Evolutionary conservation across 2,113 vertebrate species (phyloP).

Genomic region (Cavia porcellus): DNA sequence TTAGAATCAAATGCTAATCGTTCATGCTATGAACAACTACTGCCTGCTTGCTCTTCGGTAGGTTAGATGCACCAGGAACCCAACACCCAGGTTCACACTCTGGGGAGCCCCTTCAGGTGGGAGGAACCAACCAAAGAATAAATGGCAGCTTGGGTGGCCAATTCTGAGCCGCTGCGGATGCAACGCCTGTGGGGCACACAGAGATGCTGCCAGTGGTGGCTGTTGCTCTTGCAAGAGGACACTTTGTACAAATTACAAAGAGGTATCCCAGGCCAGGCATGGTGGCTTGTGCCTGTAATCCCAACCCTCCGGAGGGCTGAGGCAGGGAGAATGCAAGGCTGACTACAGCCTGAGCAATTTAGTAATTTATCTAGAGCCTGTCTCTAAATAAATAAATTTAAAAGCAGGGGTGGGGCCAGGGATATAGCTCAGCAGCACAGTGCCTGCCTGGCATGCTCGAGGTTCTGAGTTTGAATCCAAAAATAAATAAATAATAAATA

Average conservation of each 20-base stretch:
- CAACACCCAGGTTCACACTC: not conserved
- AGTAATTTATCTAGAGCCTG: not conserved
- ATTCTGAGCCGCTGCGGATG: not conserved
- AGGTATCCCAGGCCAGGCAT: not conserved
- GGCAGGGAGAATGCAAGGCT: not conserved
- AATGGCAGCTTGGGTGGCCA: not conserved
- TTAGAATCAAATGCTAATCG: not conserved
- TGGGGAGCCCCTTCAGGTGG: not conserved
- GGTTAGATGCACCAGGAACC: not conserved
- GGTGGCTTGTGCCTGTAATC: not conserved
- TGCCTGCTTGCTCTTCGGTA: not conserved
- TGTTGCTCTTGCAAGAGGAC: not conserved
- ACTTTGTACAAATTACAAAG: not conserved
- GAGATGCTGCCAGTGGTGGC: not conserved
- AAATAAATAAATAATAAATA: too few relatives aligned
- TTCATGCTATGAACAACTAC: not conserved
- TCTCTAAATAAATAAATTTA: not conserved
- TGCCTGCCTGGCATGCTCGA: too few relatives aligned
- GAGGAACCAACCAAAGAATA: not conserved
- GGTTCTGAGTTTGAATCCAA: too few relatives aligned
- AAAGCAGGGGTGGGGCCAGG: not conserved
- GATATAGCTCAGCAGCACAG: not conserved
- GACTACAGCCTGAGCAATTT: not conserved
- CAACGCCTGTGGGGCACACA: not conserved
- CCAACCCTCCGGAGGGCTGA: not conserved